Percentiles rank a stretch among this genome's conserved stretches.
Conservation (phyloP, 2,797 vertebrate species). For the Danio tinwini region DNA sequence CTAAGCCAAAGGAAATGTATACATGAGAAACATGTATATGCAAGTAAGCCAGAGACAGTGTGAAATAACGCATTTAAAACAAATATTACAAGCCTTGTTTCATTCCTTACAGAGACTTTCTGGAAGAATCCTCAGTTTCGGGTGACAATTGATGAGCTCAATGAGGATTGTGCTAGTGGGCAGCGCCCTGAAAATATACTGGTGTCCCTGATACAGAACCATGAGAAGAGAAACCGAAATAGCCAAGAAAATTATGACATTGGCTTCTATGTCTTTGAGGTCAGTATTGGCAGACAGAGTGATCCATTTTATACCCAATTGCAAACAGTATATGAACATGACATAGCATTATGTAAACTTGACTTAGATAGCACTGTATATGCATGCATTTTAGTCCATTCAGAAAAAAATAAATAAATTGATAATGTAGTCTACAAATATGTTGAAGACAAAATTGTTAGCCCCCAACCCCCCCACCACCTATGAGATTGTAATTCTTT, state of each 20-base stretch:
- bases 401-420: no score
- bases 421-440: no score
- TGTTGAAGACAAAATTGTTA: no score
- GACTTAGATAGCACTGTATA: no score
- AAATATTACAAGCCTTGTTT: neutral
- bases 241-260: neutral
- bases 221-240: slow-evolving; percentile 79
- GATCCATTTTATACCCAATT: neutral
- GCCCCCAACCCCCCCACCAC: no score
- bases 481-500: no score
- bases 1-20: no score
- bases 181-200: slow-evolving; percentile 72
- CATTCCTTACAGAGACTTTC: slow-evolving; percentile 74
- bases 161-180: slow-evolving; percentile 13
- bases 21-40: neutral
- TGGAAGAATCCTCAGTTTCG: slow-evolving; percentile 88
- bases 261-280: slow-evolving; percentile 56
- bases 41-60: neutral
- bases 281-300: slow-evolving; percentile 10
- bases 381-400: no score
- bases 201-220: slow-evolving; percentile 88
- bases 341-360: no score
- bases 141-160: slow-evolving; percentile 66
- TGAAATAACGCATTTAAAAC: neutral
- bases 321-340: no score